Base-by-base conservation (phyloP, 2,113 vertebrate genomes). In the Holacanthus passer region DNA sequence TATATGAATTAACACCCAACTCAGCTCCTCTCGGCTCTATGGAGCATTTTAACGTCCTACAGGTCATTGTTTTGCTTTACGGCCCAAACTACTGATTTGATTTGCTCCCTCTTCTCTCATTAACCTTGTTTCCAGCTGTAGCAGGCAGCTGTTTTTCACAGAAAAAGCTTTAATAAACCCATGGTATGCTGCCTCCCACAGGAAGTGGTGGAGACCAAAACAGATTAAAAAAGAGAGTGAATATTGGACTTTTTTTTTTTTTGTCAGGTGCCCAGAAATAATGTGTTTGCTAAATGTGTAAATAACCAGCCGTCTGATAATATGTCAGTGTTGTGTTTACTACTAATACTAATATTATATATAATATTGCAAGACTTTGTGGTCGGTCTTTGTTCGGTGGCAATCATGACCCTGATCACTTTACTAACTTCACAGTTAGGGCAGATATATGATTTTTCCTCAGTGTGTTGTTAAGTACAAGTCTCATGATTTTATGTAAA, bases 401-500 rank as follows among this genome's bases (percentile, higher is more conserved):
- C 24, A 17, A 50, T 37, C 29, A 39, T 13, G 7, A 3, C 13
- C 10, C 27, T 47, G 31, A 41, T 43, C 24, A 41, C 56, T 63
- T 19, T 20, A 22, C 59, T 20, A 22, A 37, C 31, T 53, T 48
- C 39, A 50, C 31, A 32, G 10, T 13, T 3, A 55, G 11, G 9
- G 43, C 47, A 8, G 6, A 58, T 9, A 48, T n/a, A 22, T 12
- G 22, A 45, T 48, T 63, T n/a, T n/a, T 65, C 32, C 16, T 50
- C 19, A 43, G 45, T 29, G 39, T 43, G n/a, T 64, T 62, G 37
- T 62, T n/a, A 14, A 66, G 22, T 31, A 16, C 29, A 52, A 5
- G 37, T 56, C 76, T 62, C 37, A 56, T 55, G 45, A 79, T 68
- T 80, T 77, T 41, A 65, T 84, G 55, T 68, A 76, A 85, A 85